These are phyloP conservation scores for Cuculus canorus DNA, from an alignment of 2,797 vertebrate species.

Conservation along the genomic window DNA sequence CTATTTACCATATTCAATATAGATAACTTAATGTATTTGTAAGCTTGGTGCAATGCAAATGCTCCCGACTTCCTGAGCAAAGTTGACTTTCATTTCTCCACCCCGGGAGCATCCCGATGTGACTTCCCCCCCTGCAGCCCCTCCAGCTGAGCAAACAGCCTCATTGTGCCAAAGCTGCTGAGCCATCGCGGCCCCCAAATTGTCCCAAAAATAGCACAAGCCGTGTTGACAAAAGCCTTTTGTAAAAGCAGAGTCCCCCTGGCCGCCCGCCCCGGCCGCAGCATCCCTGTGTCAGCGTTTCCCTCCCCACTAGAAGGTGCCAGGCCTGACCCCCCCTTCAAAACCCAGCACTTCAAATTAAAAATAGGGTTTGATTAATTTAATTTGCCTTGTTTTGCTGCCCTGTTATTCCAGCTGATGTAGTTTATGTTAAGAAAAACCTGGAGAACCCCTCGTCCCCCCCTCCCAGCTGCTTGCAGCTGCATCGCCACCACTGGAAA, in stretches of 20 bases:
- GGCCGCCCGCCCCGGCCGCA: not conserved
- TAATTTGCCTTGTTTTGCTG: not conserved
- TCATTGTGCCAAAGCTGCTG: constrained; percentile 11
- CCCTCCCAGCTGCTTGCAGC: not conserved
- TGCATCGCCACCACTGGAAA: accelerated
- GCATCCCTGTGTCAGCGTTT: constrained; percentile 31
- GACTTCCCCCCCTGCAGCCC: not conserved
- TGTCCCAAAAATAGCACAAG: not conserved
- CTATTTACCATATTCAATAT: not conserved
- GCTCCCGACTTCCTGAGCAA: too few relatives aligned
- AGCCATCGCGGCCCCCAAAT: not conserved
- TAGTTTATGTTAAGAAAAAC: not conserved
- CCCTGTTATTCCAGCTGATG: accelerated
- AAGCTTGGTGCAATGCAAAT: too few relatives aligned
- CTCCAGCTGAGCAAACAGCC: not conserved
- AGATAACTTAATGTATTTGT: not conserved
- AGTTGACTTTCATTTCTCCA: too few relatives aligned
- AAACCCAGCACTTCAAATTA: not conserved
- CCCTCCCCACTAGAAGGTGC: not conserved
- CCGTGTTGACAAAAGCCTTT: constrained; percentile 18
- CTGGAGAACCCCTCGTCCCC: accelerated
- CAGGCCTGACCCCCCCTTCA: not conserved
- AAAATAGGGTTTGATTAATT: not conserved
- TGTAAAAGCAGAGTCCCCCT: not conserved
- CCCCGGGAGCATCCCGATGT: too few relatives aligned